Evolutionary conservation across 2,888 invertebrate species (phyloP).

Genomic region (Argyresthia goedartella): DNA sequence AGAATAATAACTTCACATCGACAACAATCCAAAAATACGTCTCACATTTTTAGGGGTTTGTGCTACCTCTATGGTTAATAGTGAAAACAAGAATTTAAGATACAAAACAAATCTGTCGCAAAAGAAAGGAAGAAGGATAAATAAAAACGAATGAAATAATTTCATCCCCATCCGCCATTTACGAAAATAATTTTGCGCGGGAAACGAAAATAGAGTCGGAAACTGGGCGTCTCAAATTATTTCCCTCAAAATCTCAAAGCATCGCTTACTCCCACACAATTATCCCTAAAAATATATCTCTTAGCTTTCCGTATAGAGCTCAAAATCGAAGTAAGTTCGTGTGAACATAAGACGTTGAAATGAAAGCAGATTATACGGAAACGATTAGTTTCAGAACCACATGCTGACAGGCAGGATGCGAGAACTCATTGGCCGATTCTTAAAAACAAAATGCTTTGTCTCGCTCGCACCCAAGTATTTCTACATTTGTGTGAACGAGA

Average conservation of each 20-base stretch:
- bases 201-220: constrained; percentile 32
- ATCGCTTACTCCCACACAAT: not conserved
- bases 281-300: not conserved
- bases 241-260: not conserved
- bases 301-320: too few relatives aligned
- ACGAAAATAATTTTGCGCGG: constrained; percentile 49
- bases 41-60: too few relatives aligned
- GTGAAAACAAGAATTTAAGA: too few relatives aligned
- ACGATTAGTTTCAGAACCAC: constrained; percentile 63
- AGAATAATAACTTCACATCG: too few relatives aligned
- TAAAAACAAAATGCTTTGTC: constrained; percentile 31
- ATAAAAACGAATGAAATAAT: too few relatives aligned
- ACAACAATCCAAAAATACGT: too few relatives aligned
- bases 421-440: constrained; percentile 58
- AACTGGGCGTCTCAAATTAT: not conserved
- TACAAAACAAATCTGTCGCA: too few relatives aligned
- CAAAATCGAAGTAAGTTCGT: too few relatives aligned
- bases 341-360: constrained; percentile 19
- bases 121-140: too few relatives aligned
- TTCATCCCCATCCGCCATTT: constrained; percentile 29
- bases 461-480: constrained; percentile 17
- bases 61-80: too few relatives aligned
- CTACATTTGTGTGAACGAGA: constrained; percentile 19
- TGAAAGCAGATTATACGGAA: constrained; percentile 32
- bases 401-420: constrained; percentile 62